Conservation (phyloP, 2,797 vertebrate genomes). For the Salmo trutta region DNA sequence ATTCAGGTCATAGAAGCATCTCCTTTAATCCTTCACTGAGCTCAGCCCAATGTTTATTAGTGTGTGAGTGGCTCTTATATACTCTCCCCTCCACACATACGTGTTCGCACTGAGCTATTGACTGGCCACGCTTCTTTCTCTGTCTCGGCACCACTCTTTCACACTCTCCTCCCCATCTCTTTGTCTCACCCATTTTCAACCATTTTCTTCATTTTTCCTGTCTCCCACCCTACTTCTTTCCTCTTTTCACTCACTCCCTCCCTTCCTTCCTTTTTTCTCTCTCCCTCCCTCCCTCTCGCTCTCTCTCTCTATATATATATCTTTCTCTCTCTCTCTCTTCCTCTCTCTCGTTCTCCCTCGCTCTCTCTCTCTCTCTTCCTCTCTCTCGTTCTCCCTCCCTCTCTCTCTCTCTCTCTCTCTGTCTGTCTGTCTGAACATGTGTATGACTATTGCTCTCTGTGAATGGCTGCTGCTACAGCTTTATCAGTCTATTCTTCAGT, state of each 20-base stretch:
- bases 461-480: constrained; percentile 11
- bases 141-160: background rate
- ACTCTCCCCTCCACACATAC: constrained; percentile 17
- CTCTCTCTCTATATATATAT: no score
- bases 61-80: constrained; percentile 47
- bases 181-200: constrained; percentile 1
- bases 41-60: constrained; percentile 53
- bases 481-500: constrained; percentile 20
- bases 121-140: constrained; percentile 21
- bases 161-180: background rate
- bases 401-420: background rate
- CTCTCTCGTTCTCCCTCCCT: no score
- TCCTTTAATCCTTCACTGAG: constrained; percentile 58
- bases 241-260: background rate
- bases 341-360: no score
- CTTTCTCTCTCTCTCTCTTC: no score
- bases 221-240: no score
- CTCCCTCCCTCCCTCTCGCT: constrained; percentile 16
- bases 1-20: constrained; percentile 58
- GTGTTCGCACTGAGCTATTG: constrained; percentile 10
- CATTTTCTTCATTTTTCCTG: background rate
- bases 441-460: constrained; percentile 46
- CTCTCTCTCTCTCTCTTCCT: no score
- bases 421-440: constrained; percentile 37
- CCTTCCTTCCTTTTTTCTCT: background rate